Conservation (phyloP, 2,888 invertebrate genomes). For the Brassicogethes aeneus region DNA sequence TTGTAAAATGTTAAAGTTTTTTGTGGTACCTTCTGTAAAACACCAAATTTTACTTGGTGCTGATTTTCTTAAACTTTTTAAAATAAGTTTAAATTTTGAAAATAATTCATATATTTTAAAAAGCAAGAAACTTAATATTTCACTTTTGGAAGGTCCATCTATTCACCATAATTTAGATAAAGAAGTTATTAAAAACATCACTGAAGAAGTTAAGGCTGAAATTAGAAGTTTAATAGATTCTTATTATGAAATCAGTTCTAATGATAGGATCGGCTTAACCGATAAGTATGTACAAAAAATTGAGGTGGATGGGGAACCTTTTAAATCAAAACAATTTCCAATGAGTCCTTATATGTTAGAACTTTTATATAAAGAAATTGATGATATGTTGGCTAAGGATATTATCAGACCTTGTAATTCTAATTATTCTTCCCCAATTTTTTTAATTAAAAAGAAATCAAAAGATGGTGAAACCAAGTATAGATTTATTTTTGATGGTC, state of each 20-base stretch:
- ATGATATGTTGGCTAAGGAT: too few species aligned
- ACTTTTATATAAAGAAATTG: too few species aligned
- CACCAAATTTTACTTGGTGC: constrained; percentile 10
- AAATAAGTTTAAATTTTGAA: too few species aligned
- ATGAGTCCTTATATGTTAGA: too few species aligned
- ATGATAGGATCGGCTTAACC: neutral
- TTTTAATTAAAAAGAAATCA: constrained; percentile 18
- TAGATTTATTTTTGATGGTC: too few species aligned
- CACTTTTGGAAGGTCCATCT: neutral
- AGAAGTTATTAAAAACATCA: neutral
- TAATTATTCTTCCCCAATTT: constrained; percentile 21
- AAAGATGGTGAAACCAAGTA: constrained; percentile 13
- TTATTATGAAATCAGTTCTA: neutral
- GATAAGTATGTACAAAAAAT: neutral
- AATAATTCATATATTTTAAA: constrained; percentile 1
- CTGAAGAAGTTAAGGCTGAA: neutral
- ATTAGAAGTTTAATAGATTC: neutral
- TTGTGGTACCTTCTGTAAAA: constrained; percentile 10
- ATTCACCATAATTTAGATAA: neutral
- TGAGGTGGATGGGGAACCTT: neutral
- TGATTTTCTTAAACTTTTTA: constrained; percentile 8
- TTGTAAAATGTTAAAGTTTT: constrained; percentile 6
- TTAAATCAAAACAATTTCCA: constrained; percentile 17
- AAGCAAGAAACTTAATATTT: neutral
- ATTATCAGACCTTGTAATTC: constrained; percentile 20